Evolutionary conservation across 2,888 invertebrate species (phyloP).

Genomic region (Rhogogaster chlorosoma): DNA sequence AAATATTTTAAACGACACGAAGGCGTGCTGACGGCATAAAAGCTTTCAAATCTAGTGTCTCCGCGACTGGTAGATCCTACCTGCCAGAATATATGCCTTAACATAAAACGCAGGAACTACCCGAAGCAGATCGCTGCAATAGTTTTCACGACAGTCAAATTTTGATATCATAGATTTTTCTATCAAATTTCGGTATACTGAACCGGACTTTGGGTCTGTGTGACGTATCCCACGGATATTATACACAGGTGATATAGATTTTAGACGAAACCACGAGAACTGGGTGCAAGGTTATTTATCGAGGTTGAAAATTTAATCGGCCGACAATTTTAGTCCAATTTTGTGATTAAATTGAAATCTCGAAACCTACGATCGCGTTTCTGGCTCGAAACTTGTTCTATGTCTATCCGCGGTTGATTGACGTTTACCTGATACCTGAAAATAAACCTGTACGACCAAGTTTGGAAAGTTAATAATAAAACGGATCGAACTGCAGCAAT

Average conservation of each 20-base stretch:
- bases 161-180: conserved; percentile 36
- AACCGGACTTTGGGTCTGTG: background rate
- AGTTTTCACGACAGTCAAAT: conserved; percentile 36
- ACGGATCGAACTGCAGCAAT: background rate
- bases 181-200: background rate
- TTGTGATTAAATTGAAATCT: conserved; percentile 10
- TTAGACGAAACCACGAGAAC: background rate
- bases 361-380: background rate
- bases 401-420: background rate
- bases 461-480: background rate
- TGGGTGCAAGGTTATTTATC: background rate
- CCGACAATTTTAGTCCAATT: conserved; percentile 14
- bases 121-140: conserved; percentile 6
- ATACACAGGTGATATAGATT: background rate
- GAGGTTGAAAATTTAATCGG: conserved; percentile 26
- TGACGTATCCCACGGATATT: background rate
- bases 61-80: background rate
- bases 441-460: background rate
- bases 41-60: conserved; percentile 37
- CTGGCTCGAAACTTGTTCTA: background rate
- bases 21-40: conserved; percentile 44
- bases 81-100: conserved; percentile 19
- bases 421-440: background rate
- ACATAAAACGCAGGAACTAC: background rate
- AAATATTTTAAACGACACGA: background rate